phyloP scores from a whole-genome alignment of 2,113 vertebrate species.

The Lophochroa leadbeateri region DNA sequence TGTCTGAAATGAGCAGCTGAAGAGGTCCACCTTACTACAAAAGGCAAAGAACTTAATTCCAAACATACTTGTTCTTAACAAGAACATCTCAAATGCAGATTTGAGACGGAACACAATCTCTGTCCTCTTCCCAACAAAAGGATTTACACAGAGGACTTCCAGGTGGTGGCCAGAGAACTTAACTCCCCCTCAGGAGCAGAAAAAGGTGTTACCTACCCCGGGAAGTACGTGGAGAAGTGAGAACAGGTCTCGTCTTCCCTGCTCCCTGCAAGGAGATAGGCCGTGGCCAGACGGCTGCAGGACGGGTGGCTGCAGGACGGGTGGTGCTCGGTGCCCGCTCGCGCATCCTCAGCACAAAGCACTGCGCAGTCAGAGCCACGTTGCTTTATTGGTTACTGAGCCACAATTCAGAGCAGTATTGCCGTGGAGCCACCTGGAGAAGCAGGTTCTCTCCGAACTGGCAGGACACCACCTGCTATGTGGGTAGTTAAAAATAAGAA shows the following conservation, averaged over 20 bases:
- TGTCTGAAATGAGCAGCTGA: not conserved
- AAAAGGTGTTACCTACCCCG: not conserved
- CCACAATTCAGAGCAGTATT: slow-evolving; percentile 26
- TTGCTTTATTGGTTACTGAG: slow-evolving; percentile 57
- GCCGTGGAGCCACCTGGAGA: not conserved
- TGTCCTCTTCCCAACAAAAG: not conserved
- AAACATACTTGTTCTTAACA: slow-evolving; percentile 26
- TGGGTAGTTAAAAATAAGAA: slow-evolving; percentile 62
- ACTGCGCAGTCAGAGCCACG: slow-evolving; percentile 34
- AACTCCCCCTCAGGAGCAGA: not conserved
- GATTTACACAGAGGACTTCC: not conserved
- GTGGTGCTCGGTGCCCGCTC: not conserved
- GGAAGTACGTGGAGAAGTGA: not conserved
- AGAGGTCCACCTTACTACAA: not conserved
- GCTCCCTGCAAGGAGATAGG: not conserved
- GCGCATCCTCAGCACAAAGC: not conserved
- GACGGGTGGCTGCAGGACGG: not conserved
- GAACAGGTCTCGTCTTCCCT: not conserved
- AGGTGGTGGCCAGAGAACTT: not conserved
- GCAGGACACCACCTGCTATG: slow-evolving; percentile 37
- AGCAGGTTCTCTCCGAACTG: slow-evolving; percentile 17
- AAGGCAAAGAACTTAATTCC: slow-evolving; percentile 34
- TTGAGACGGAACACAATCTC: not conserved
- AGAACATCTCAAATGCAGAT: slow-evolving; percentile 52
- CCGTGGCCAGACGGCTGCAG: not conserved